Base-by-base conservation (phyloP, 1,140 invertebrate genomes). In the Dendroctonus valens region DNA sequence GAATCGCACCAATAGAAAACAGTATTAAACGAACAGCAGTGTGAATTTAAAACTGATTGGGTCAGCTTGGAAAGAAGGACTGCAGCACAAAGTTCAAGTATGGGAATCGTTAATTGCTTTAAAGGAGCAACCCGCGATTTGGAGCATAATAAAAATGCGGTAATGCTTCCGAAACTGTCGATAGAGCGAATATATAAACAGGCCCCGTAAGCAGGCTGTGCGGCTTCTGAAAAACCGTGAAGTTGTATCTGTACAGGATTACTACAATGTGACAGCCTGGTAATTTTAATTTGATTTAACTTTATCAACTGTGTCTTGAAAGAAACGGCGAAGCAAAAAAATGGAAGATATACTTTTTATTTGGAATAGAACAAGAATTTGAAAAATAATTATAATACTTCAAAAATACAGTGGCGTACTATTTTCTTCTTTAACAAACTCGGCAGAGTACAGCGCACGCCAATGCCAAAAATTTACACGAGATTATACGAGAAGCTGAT, bases 1-100 rank as follows among this genome's bases (percentile, higher is more conserved):
- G n/a, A n/a, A n/a, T n/a, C n/a, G 54, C 0, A 80, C 77, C 4
- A 80, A 75, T 0, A 73, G 78, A 3, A 78, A 80, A 3, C 72
- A 75, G 78, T 79, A 80, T 65, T 76, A 78, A 38, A 64, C 49
- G 46, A 50, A n/a, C 6, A 71, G 49, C 11, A 77, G 58, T 69
- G 70, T 42, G 11, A 70, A 60, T 42, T 77, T 39, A 15, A 78
- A 42, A 46, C 2, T 26, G 26, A 26, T 3, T 26, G 26, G 7
- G 70, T 52, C n/a, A 77, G 59, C 69, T 71, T 42, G 11, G 71
- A 59, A 37, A 78, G 41, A 14, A 78, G 40, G 4, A 75, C 6
- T 15, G 78, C 78, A 15, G 59, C 73, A 57, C 69, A 77, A 11
- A 74, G 49, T 68, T 76, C 73, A 11, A 74, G 42, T 49, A 59